phyloP scores from a whole-genome alignment of 2,797 vertebrate species.

The Anguilla pacifica region DNA sequence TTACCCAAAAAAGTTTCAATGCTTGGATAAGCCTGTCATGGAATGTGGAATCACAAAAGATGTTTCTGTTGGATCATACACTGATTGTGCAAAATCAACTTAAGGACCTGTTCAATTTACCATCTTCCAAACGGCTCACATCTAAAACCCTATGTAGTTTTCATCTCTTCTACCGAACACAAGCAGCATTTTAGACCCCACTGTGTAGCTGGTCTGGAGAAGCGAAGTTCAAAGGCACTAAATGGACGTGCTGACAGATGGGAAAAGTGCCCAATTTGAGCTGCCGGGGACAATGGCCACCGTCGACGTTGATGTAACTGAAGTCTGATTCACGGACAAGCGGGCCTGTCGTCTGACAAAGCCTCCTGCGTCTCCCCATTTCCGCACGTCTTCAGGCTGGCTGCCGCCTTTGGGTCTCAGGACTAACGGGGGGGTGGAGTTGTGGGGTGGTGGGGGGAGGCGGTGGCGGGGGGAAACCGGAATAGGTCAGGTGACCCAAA shows the following conservation, averaged over 20 bases:
- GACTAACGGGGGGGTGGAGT: not conserved
- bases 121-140: not conserved
- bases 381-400: not conserved
- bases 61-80: not conserved
- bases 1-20: not conserved
- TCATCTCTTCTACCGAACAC: not conserved
- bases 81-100: not conserved
- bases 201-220: not conserved
- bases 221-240: not conserved
- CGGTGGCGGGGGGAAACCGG: not conserved
- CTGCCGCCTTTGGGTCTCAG: not conserved
- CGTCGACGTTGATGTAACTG: conserved; percentile 33
- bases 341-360: conserved; percentile 12
- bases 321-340: conserved; percentile 26
- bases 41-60: not conserved
- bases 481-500: not conserved
- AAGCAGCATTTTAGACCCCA: not conserved
- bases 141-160: not conserved
- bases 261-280: conserved; percentile 36
- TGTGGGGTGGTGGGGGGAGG: not conserved
- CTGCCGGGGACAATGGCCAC: conserved; percentile 27
- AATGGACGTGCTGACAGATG: conserved; percentile 37
- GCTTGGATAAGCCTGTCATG: not conserved
- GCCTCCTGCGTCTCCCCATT: not conserved
- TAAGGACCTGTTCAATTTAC: not conserved